phyloP scores from a whole-genome alignment of 1,140 invertebrate species.

The Homarus americanus region DNA sequence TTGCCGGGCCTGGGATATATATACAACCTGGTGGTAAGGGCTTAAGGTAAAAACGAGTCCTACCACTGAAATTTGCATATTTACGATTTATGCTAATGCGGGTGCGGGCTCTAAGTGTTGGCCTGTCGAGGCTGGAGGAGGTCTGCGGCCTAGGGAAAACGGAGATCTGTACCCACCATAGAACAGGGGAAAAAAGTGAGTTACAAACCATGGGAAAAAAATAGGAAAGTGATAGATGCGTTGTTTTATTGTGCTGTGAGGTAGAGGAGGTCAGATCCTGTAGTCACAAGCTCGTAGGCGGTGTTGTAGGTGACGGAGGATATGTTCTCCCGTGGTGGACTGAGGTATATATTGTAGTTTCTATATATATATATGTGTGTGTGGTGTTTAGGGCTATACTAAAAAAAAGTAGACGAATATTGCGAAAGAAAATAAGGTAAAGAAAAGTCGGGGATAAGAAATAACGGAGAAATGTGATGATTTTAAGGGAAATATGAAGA shows the following conservation, averaged over 20 bases:
- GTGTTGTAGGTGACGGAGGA: no score
- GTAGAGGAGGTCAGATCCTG: not conserved
- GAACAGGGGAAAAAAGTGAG: conserved; percentile 7
- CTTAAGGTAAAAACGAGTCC: conserved; percentile 28
- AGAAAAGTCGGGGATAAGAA: no score
- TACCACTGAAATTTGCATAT: conserved; percentile 50
- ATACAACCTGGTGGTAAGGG: not conserved
- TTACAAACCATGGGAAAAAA: not conserved
- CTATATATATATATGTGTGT: no score
- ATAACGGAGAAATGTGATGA: no score
- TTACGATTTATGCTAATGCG: conserved; percentile 65
- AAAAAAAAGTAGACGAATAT: no score
- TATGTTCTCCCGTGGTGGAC: no score
- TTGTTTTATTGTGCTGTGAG: conserved; percentile 22
- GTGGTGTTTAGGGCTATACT: no score
- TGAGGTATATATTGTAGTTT: no score
- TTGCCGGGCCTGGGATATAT: not conserved
- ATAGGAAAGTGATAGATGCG: not conserved
- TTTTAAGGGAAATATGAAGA: no score
- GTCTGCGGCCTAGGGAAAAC: conserved; percentile 32
- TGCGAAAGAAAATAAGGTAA: no score
- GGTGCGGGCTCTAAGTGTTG: conserved; percentile 3
- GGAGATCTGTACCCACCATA: conserved; percentile 19
- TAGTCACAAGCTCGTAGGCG: no score
- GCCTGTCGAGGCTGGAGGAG: no score